These are phyloP conservation scores for Heliconius melpomene DNA, from an alignment of 1,140 invertebrate species.

Conservation along the genomic window DNA sequence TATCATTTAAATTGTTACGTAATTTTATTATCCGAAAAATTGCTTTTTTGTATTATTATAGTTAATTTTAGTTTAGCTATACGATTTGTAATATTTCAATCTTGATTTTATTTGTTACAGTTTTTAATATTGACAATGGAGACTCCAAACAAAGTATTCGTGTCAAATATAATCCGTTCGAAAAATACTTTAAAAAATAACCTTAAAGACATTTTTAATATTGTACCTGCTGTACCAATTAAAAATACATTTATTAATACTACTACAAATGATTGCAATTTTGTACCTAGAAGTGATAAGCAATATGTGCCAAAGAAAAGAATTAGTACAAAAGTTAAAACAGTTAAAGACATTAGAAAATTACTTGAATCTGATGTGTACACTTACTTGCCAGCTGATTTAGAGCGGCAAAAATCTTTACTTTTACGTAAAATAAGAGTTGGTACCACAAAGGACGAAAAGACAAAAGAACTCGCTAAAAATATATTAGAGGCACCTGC, in stretches of 20 bases:
- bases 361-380: slow-evolving; percentile 61
- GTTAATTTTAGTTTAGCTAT: neutral
- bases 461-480: slow-evolving; percentile 58
- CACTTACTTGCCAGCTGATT: slow-evolving; percentile 51
- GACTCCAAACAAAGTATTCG: slow-evolving; percentile 56
- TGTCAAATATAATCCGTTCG: slow-evolving; percentile 55
- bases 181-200: slow-evolving; percentile 51
- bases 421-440: slow-evolving; percentile 66
- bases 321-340: slow-evolving; percentile 63
- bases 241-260: slow-evolving; percentile 25
- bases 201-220: slow-evolving; percentile 58
- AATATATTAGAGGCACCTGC: slow-evolving; percentile 54
- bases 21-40: too few species aligned
- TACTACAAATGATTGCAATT: slow-evolving; percentile 46
- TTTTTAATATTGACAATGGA: slow-evolving; percentile 49
- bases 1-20: neutral
- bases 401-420: slow-evolving; percentile 63
- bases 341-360: slow-evolving; percentile 63
- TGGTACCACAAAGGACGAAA: slow-evolving; percentile 56
- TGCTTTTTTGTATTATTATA: too few species aligned
- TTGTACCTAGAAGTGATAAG: slow-evolving; percentile 61
- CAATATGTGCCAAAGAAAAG: slow-evolving; percentile 66
- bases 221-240: slow-evolving; percentile 53
- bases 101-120: slow-evolving; percentile 35
- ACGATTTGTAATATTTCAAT: neutral